Base-by-base conservation (phyloP, 2,888 invertebrate species). In the Idaea dimidiata region DNA sequence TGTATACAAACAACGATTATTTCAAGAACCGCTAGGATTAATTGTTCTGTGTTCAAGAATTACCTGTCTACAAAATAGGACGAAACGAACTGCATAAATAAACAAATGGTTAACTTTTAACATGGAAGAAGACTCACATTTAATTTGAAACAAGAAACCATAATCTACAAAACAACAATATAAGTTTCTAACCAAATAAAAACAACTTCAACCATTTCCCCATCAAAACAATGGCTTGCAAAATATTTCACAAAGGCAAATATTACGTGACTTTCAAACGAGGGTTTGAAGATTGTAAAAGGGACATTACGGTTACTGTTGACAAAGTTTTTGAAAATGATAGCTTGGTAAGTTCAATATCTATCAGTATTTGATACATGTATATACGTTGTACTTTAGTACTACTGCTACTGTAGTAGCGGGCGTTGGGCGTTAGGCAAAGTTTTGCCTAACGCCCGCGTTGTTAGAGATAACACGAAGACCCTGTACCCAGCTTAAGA, bases 241-340 rank as follows among this genome's bases (percentile, higher is more conserved):
- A 87, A 75, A 84, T 76, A 55, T 88, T 87, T 68, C 91, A 91
- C 66, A 90, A 81, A 74, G 90, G 86, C 59, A 91, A 91, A 75
- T 93, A 93, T 77, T 91, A 87, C 66, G 82, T 93, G 57, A 84
- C 89, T 17, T 88, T 90, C 69, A 93, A 92, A 80, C 82, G 88
- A 59, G 89, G 91, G 14, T 90, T 89, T 70, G 92, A 93, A 73
- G 92, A 93, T 68, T 78, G 71, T 68, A 92, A 87, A 68, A 91
- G 82, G 75, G 88, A 93, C 73, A 81, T 93, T 43, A 86, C 84
- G 62, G 79, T 93, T 64, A 76, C 82, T 60, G 82, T 93, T 59
- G 88, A 89, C 66, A 93, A 88, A 81, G 76, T 90, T 70, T 90
- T 87, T 75, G 89, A 91, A 79, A 87, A 78, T 60, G 91, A 92